Conservation (phyloP, 1,140 invertebrate species). For the Polypedilum pembai region DNA sequence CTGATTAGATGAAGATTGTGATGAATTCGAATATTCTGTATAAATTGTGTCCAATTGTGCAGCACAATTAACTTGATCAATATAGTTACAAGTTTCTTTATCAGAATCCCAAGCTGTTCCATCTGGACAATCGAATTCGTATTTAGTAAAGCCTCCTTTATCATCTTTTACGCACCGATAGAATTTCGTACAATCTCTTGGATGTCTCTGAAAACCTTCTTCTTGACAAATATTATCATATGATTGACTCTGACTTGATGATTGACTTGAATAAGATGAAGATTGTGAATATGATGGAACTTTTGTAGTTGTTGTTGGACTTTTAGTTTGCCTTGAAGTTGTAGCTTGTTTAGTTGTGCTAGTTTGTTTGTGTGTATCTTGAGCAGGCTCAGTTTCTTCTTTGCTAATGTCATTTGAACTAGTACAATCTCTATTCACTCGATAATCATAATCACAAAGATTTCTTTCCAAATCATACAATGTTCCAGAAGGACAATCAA, state of each 20-base stretch:
- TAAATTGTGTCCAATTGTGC: conserved; percentile 34
- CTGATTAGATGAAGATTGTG: conserved; percentile 30
- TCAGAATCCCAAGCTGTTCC: conserved; percentile 55
- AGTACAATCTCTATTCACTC: too few relatives aligned
- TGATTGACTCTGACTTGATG: conserved; percentile 37
- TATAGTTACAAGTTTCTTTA: conserved; percentile 49
- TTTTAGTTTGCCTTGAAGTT: background rate
- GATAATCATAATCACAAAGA: conserved; percentile 36
- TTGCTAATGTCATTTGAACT: conserved; percentile 38
- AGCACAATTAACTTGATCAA: conserved; percentile 42
- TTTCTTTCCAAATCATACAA: conserved; percentile 45
- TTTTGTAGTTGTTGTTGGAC: background rate
- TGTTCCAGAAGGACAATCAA: conserved; percentile 43
- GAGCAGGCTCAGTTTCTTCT: background rate
- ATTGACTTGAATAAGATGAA: conserved; percentile 33
- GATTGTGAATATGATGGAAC: background rate
- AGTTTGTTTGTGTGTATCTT: background rate
- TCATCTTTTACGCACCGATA: conserved; percentile 63
- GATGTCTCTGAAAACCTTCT: conserved; percentile 58
- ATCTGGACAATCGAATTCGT: conserved; percentile 52
- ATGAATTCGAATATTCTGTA: conserved; percentile 29
- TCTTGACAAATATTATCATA: conserved; percentile 39
- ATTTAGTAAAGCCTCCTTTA: conserved; percentile 49
- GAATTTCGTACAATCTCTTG: conserved; percentile 59
- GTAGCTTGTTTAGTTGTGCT: background rate